Base-by-base conservation (phyloP, 2,797 vertebrate genomes). In the Pseudotriccus pelzelni region DNA sequence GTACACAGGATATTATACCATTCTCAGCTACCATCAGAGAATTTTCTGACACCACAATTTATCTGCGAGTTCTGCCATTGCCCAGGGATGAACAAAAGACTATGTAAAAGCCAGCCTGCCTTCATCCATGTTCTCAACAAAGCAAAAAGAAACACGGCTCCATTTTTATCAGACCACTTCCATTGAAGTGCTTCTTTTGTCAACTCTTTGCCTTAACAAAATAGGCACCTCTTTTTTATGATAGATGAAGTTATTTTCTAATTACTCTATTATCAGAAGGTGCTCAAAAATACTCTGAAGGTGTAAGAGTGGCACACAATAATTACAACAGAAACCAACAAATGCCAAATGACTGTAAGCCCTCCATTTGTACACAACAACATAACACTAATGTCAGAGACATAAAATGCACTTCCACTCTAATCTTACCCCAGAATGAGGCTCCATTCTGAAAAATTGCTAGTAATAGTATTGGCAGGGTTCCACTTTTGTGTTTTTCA, bases 401-500 rank as follows among this genome's bases (percentile, higher is more conserved):
- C 41, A 89, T 44, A 89, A 89, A 78, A 91, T 7, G 12, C 44
- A 63, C 63, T 91, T 94, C 73, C 46, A 87, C 41, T 81, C 83
- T 73, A 84, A 84, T 68, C 32, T 55, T 76, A 78, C 27, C 76
- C 94, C 3, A 1, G 27, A 92, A 79, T 10, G 55, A 73, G n/a
- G 55, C 77, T 81, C 50, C 1, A 2, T 20, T 90, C 66, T 58
- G 85, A 94, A 87, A 96, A 94, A 80, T 58, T 93, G 68, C 47
- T 77, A 95, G 89, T 66, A 76, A 91, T 72, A 75, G 21, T 10
- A 50, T 46, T 93, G 92, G 89, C 91, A 95, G 87, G 82, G 87
- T 87, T 97, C 94, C 89, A 88, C 77, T 91, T 93, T 90, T 94
- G 94, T 93, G 80, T 73, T 94, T 95, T 79, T 73, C 84, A 67